Evolutionary conservation across 2,797 vertebrate genomes (phyloP).

Genomic region (Gadopsis bispinosus): DNA sequence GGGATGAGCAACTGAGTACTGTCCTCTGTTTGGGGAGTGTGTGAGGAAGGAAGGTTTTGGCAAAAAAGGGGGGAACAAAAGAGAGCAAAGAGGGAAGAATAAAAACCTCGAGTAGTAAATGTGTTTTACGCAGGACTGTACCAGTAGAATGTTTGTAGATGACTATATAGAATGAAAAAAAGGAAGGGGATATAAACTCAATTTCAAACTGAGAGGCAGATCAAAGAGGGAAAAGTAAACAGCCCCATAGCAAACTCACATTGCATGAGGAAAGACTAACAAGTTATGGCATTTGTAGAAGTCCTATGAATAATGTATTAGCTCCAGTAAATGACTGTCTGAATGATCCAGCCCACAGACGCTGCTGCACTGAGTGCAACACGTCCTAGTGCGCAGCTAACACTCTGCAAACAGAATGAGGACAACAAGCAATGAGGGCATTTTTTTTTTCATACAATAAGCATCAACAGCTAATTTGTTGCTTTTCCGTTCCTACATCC

Average conservation of each 20-base stretch:
- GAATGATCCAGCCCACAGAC: conserved; percentile 53
- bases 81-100: conserved; percentile 61
- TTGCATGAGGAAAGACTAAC: conserved; percentile 63
- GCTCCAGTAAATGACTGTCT: conserved; percentile 69
- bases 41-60: conserved; percentile 64
- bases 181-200: conserved; percentile 9
- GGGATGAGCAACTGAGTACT: conserved; percentile 79
- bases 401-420: conserved; percentile 23
- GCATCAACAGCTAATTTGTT: conserved; percentile 11
- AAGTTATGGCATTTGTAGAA: conserved; percentile 66
- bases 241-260: conserved; percentile 46
- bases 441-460: conserved; percentile 13
- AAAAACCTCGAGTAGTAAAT: conserved; percentile 56
- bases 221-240: conserved; percentile 51
- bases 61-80: conserved; percentile 57
- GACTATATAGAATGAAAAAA: conserved; percentile 27
- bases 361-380: conserved; percentile 28
- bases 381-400: conserved; percentile 9
- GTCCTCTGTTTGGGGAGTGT: conserved; percentile 80
- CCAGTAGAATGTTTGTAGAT: conserved; percentile 19
- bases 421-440: not conserved
- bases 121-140: conserved; percentile 17
- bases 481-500: conserved; percentile 7
- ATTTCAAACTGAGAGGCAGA: conserved; percentile 53
- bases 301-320: conserved; percentile 71